These are phyloP conservation scores for Rattus rattus DNA, from an alignment of 2,113 vertebrate species.

Conservation along the genomic window DNA sequence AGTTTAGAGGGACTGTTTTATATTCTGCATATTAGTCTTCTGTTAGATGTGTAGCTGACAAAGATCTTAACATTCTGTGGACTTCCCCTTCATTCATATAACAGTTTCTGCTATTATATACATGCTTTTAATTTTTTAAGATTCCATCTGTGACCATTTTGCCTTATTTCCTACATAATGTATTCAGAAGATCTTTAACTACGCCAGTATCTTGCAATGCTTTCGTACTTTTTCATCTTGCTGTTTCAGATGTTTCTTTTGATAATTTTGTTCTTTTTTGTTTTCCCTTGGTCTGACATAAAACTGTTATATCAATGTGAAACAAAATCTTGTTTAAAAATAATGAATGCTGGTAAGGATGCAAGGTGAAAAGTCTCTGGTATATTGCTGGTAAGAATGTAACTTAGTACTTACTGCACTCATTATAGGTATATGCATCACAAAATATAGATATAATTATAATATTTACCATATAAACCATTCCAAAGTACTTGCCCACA, in stretches of 20 bases:
- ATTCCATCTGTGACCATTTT: background rate
- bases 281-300: constrained; percentile 84
- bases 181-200: background rate
- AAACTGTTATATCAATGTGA: constrained; percentile 90
- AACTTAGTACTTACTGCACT: background rate
- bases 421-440: background rate
- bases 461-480: background rate
- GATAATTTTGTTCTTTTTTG: constrained; percentile 85
- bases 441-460: background rate
- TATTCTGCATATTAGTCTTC: background rate
- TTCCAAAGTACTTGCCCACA: background rate
- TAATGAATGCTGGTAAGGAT: background rate
- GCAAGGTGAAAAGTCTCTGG: background rate
- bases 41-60: background rate
- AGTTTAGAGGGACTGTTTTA: background rate
- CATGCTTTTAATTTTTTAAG: background rate
- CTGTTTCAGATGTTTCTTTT: constrained; percentile 83
- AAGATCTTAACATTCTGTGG: background rate
- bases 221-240: background rate
- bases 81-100: background rate
- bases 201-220: background rate
- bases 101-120: background rate
- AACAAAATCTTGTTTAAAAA: constrained; percentile 88
- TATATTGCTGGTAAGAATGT: no score
- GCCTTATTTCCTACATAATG: background rate